phyloP scores from a whole-genome alignment of 2,888 invertebrate species.

The Drosophila mulleri region DNA sequence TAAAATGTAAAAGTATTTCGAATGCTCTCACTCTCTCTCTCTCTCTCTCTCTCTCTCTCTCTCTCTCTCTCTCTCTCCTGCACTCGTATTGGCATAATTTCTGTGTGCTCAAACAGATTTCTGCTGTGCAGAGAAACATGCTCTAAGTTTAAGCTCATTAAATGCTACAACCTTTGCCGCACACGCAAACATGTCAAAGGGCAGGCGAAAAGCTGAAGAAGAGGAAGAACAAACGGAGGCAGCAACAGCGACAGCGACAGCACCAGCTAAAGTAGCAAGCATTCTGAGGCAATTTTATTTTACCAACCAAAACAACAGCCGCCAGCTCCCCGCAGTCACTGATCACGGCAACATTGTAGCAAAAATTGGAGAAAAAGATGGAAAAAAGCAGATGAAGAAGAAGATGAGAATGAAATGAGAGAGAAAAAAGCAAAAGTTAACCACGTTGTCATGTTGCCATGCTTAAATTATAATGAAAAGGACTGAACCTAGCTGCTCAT shows the following conservation, averaged over 20 bases:
- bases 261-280: slow-evolving; percentile 61
- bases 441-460: slow-evolving; percentile 81
- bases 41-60: not conserved
- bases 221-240: not conserved
- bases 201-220: slow-evolving; percentile 28
- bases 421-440: slow-evolving; percentile 74
- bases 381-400: slow-evolving; percentile 6
- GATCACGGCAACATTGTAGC: slow-evolving; percentile 65
- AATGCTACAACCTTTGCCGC: slow-evolving; percentile 70
- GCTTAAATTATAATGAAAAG: slow-evolving; percentile 83
- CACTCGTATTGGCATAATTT: slow-evolving; percentile 39
- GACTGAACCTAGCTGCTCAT: slow-evolving; percentile 59
- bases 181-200: slow-evolving; percentile 62
- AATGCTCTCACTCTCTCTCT: not conserved
- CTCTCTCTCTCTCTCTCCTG: too few relatives aligned
- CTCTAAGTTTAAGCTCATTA: slow-evolving; percentile 72
- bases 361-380: slow-evolving; percentile 24
- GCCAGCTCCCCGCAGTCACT: slow-evolving; percentile 59
- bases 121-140: slow-evolving; percentile 55
- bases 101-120: slow-evolving; percentile 38
- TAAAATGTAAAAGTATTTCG: slow-evolving; percentile 13
- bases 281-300: slow-evolving; percentile 74
- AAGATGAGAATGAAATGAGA: slow-evolving; percentile 4
- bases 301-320: slow-evolving; percentile 46
- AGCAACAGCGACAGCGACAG: not conserved